Evolutionary conservation across 2,113 vertebrate genomes (phyloP).

Genomic region (Pteruthius melanotis): DNA sequence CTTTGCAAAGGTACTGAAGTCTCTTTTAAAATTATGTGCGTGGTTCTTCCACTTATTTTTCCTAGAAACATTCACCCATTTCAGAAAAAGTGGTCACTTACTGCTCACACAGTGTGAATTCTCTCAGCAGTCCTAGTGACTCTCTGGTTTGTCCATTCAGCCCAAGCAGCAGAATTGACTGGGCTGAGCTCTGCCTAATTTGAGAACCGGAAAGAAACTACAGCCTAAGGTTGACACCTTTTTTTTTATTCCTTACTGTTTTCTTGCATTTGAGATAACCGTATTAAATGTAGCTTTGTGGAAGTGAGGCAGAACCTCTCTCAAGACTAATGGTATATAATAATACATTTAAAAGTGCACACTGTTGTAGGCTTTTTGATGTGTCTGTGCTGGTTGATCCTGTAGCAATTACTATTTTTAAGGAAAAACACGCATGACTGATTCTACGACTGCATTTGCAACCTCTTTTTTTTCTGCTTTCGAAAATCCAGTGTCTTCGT

Average conservation of each 20-base stretch:
- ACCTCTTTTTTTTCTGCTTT: background rate
- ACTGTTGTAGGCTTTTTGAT: background rate
- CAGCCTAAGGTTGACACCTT: background rate
- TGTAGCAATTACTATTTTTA: background rate
- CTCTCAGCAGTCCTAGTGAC: background rate
- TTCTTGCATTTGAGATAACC: background rate
- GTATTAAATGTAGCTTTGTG: background rate
- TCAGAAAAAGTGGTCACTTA: background rate
- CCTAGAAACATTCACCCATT: background rate
- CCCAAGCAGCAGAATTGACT: background rate
- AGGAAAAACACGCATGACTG: background rate
- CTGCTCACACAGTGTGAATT: background rate
- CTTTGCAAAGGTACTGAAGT: background rate
- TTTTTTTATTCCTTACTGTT: background rate
- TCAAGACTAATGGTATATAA: background rate
- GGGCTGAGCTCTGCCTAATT: background rate
- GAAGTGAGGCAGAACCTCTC: background rate
- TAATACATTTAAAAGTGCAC: background rate
- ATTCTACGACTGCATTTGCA: background rate
- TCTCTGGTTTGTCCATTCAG: background rate
- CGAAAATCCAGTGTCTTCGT: background rate
- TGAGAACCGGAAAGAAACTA: background rate
- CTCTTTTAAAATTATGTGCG: background rate
- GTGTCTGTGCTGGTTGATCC: background rate
- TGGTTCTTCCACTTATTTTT: background rate